Conservation (phyloP, 1,140 invertebrate species). For the Drosophila novamexicana region DNA sequence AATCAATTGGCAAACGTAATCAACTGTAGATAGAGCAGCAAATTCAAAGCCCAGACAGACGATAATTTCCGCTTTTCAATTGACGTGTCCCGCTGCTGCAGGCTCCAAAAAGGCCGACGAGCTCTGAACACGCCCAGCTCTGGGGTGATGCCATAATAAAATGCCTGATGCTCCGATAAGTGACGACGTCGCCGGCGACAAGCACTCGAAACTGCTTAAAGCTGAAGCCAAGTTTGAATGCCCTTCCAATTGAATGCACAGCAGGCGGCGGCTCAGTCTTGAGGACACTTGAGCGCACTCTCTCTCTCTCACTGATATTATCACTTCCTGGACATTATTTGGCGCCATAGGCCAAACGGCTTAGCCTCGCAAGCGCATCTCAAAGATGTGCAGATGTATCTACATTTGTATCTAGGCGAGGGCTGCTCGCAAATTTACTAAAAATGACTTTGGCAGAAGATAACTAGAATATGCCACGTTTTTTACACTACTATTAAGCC, state of each 20-base stretch:
- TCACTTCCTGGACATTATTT: conserved; percentile 81
- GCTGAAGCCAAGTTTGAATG: conserved; percentile 35
- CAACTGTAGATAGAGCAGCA: conserved; percentile 63
- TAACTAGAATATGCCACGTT: no score
- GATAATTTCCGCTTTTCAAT: conserved; percentile 75
- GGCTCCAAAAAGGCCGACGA: not conserved
- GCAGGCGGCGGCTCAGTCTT: conserved; percentile 34
- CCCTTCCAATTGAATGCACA: conserved; percentile 76
- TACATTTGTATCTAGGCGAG: conserved; percentile 23
- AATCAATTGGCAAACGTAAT: conserved; percentile 75
- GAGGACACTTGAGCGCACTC: conserved; percentile 52
- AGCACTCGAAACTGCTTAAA: conserved; percentile 52
- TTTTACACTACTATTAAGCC: no score
- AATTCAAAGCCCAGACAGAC: conserved; percentile 71
- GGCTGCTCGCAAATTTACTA: not conserved
- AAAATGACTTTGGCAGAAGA: not conserved
- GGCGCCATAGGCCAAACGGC: conserved; percentile 78
- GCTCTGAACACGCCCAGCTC: not conserved
- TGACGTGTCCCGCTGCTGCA: conserved; percentile 34
- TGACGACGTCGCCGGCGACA: conserved; percentile 32
- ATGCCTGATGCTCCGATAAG: conserved; percentile 69
- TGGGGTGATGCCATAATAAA: conserved; percentile 62
- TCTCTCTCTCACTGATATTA: conserved; percentile 58
- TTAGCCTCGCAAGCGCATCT: conserved; percentile 58
- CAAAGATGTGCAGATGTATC: conserved; percentile 49